Evolutionary conservation across 2,797 vertebrate species (phyloP), one percentile per base, ranked within the genome.

Genomic region (Thripadectes ignobilis): DNA sequence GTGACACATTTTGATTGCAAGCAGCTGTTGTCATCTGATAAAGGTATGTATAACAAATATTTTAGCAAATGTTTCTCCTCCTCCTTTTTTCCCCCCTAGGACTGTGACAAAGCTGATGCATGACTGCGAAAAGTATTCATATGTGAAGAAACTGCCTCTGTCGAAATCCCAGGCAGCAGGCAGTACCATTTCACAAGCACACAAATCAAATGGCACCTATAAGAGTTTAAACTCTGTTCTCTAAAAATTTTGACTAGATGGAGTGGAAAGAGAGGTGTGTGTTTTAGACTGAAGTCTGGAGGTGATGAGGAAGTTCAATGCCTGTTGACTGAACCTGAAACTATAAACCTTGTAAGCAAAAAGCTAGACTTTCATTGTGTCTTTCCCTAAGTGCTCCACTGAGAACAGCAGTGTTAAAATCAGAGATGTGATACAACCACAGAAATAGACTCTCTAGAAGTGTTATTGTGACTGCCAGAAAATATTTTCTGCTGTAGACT

Each of bases 1-100:
- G 39, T 85, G 41, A 74, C 9, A 69, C 7, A 55, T 81, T 94
- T 84, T 90, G 80, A 88, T 55, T 85, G 65, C 72, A 88, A 89
- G 54, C 85, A 93, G 89, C 85, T 95, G 88, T 95, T 93, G 71
- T 80, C 63, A 86, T 89, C 41, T 85, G 77, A 95, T 85, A 48
- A 32, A 34, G 34, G 46, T 38, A 91, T 39, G 29, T 76, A 85
- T 59, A 55, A 52, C 84, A 95, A 96, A 89, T 74, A 95, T 87
- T 81, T 94, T 67, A 94, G 24, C 83, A 92, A 95, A 88, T 85
- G 59, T 73, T 86, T 94, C 83, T 93, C 49, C 66, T 81, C 32
- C 69, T 89, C 43, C 48, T 67, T 63, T 68, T 83, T 90, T 90
- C 73, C 39, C 48, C 61, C 63, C 19, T 66, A 79, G 85, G 48